Base-by-base conservation (phyloP, 1,140 invertebrate species). In the Diprion similis region DNA sequence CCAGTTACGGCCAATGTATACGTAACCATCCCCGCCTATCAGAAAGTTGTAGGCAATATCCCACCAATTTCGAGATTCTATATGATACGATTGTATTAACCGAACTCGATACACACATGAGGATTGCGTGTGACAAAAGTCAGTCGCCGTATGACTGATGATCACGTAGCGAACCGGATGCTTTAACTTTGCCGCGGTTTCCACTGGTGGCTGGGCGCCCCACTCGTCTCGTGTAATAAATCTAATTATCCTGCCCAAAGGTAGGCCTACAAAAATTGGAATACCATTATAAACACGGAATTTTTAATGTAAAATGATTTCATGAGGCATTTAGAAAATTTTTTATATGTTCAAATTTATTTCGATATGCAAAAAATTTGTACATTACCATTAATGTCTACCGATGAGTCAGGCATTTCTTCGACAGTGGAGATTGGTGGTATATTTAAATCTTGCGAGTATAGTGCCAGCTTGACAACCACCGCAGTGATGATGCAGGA, bases 1-100 rank as follows among this genome's bases (percentile, higher is more conserved):
- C 92, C 94, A 97, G 0, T 93, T 94, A 46, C 94, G 89, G 1
- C 94, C 95, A 75, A 92, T 91, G 78, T 95, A 96, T 9, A 91
- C 92, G 11, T 89, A 87, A 3, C 94, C 94, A 73, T 96, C 94
- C 15, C 93, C 93, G 2, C 95, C 95, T 8, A 95, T 89, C 15
- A 92, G 90, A 83, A 96, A 97, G 83, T 92, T 95, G 79, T 93
- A 94, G 1, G 82, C 92, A 81, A 89, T 95, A 91, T 88, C 95
- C 87, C 78, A 92, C 90, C 91, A 93, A 0, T 86, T 80, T 47
- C 87, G 89, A 1, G 90, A 91, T 71, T 94, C 91, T 68, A 95
- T 93, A 82, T 95, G 94, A 78, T 91, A 95, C 11, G 86, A 90
- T 83, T 95, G 94, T 18, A 94, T 92, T 1, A 86, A 69, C 51